Base-by-base conservation (phyloP, 53 echinoderm and acorn worm genomes). In the Crossaster papposus region DNA sequence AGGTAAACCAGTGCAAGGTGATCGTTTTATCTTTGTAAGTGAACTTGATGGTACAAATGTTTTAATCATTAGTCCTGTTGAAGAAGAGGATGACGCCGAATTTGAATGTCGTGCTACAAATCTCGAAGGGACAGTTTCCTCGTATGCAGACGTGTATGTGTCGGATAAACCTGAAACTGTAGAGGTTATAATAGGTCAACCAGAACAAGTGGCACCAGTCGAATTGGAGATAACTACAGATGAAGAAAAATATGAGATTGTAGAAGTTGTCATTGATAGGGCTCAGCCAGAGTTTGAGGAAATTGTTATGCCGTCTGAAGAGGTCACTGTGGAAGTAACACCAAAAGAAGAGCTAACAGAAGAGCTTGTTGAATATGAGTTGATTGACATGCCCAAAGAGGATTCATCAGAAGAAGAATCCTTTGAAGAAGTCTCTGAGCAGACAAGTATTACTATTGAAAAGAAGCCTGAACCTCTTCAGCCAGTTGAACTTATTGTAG, bases 21-120 rank as follows among this genome's bases (percentile, higher is more conserved):
- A 94, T 38, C 85, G 93, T 72, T 97, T 93, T 75, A 83, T 91
- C 51, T 90, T 89, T 80, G 87, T 91, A 65, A 34, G 24, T 33
- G 90, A 94, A 77, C 65, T 70, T 79, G 94, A 95, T 91, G 97
- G 95, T 29, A 91, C 91, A 65, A 93, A 88, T 84, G 31, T 89
- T 12, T 30, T 82, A 55, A 77, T 92, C 62, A 97, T 97, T 23
- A 94, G 86, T 79, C 94, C 94, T 34, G 92, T 95, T 37, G 90
- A 86, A 51, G 92, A 91, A 80, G 95, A 94, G 32, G 97, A 97
- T 95, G 95, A 97, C 77, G 93, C 95, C 62, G 95, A 92, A 85
- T 97, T 94, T 94, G 95, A 93, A 76, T 95, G 95, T 82, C 89
- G 94, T 92, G 95, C 93, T 71, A 95, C 93, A 78, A 97, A 95